Conservation (phyloP, 2,888 invertebrate species). For the Euplagia quadripunctaria region DNA sequence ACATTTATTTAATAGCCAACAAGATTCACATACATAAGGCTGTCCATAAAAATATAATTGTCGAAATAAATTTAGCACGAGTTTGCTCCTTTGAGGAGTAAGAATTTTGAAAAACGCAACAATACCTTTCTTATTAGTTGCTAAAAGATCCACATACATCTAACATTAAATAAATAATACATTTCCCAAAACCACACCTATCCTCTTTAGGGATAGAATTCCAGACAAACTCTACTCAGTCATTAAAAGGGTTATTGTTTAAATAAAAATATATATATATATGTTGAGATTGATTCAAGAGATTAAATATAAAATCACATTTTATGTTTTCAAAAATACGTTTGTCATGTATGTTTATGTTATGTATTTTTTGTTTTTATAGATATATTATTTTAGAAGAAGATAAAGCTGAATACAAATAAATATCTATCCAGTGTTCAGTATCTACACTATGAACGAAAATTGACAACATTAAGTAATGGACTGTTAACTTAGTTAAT, state of each 20-base stretch:
- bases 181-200: not conserved
- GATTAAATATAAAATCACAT: not conserved
- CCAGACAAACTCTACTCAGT: not conserved
- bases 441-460: not conserved
- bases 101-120: not conserved
- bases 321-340: too few relatives aligned
- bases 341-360: too few relatives aligned
- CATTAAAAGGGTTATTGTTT: not conserved
- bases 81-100: not conserved
- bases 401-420: not conserved
- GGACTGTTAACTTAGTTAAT: not conserved
- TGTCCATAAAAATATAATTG: not conserved
- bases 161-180: not conserved
- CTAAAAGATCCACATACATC: not conserved
- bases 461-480: too few relatives aligned
- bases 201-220: not conserved
- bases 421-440: not conserved
- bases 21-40: not conserved
- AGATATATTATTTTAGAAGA: too few relatives aligned
- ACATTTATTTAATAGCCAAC: not conserved
- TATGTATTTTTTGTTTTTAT: not conserved
- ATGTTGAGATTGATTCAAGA: not conserved
- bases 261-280: not conserved
- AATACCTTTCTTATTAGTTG: not conserved
- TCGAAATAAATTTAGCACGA: not conserved